A percentile compares a stretch with the other conserved stretches of the same genome.
Conservation (phyloP, 2,888 invertebrate species). For the Andricus curvator region DNA sequence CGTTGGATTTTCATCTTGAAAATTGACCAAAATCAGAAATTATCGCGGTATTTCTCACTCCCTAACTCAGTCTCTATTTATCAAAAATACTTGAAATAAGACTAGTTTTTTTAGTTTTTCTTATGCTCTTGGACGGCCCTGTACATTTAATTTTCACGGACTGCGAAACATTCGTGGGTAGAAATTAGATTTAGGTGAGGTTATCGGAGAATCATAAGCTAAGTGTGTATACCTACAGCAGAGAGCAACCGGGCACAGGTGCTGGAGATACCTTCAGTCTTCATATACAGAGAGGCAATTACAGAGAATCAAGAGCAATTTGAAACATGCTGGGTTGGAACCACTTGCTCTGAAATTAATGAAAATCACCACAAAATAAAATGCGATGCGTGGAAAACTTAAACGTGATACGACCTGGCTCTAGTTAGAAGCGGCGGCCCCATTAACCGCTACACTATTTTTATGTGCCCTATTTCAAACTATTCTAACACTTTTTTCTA, state of each 20-base stretch:
- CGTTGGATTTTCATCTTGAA: too few species aligned
- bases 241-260: constrained; percentile 16
- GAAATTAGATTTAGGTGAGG: too few species aligned
- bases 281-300: constrained; percentile 8
- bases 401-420: neutral
- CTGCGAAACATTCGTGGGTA: neutral
- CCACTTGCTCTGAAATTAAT: constrained; percentile 34
- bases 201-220: neutral
- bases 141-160: constrained; percentile 18
- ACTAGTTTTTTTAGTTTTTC: too few species aligned
- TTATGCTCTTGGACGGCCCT: too few species aligned
- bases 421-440: constrained; percentile 6
- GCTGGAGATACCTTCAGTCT: constrained; percentile 1
- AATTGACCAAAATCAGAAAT: too few species aligned
- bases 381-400: constrained; percentile 15
- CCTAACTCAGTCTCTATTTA: too few species aligned
- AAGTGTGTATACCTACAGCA: neutral
- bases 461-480: constrained; percentile 25
- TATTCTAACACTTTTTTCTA: constrained; percentile 24
- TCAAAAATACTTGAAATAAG: too few species aligned
- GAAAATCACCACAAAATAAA: constrained; percentile 32
- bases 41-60: too few species aligned
- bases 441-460: constrained; percentile 30
- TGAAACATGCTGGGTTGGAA: neutral
- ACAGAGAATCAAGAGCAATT: constrained; percentile 26